Conservation (phyloP, 1,140 invertebrate genomes). For the Pantala flavescens region DNA sequence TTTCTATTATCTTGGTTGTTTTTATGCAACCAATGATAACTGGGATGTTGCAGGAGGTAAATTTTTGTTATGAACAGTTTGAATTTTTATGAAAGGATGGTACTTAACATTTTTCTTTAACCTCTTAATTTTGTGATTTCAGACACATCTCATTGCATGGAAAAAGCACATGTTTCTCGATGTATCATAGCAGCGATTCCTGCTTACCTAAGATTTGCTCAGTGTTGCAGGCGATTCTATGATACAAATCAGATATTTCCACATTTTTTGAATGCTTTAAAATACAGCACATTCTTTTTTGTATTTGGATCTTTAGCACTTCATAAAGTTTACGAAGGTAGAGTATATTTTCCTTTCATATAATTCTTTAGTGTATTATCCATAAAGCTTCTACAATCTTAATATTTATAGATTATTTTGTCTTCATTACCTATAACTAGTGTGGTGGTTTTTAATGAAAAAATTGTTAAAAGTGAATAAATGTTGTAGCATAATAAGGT, state of each 20-base stretch:
- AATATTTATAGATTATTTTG: too few species aligned
- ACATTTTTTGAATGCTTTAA: constrained; percentile 70
- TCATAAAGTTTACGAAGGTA: constrained; percentile 43
- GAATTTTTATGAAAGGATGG: too few species aligned
- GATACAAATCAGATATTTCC: constrained; percentile 53
- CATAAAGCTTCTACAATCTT: too few species aligned
- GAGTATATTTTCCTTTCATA: not conserved
- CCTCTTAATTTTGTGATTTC: constrained; percentile 15
- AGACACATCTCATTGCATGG: constrained; percentile 37
- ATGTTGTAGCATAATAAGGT: too few species aligned
- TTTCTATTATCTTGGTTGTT: constrained; percentile 64
- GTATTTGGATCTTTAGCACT: constrained; percentile 57
- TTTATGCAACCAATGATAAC: constrained; percentile 43
- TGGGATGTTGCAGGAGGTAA: constrained; percentile 33
- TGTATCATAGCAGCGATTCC: constrained; percentile 64
- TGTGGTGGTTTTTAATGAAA: too few species aligned
- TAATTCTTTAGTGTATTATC: too few species aligned
- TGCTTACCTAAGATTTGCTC: constrained; percentile 76
- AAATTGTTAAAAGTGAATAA: too few species aligned
- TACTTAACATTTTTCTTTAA: too few species aligned
- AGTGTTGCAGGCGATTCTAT: constrained; percentile 67
- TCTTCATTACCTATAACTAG: too few species aligned
- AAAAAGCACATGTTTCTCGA: constrained; percentile 37
- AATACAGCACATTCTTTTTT: constrained; percentile 72
- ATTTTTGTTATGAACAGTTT: constrained; percentile 17